Conservation (phyloP, 2,797 vertebrate genomes). For the Varecia variegata region DNA sequence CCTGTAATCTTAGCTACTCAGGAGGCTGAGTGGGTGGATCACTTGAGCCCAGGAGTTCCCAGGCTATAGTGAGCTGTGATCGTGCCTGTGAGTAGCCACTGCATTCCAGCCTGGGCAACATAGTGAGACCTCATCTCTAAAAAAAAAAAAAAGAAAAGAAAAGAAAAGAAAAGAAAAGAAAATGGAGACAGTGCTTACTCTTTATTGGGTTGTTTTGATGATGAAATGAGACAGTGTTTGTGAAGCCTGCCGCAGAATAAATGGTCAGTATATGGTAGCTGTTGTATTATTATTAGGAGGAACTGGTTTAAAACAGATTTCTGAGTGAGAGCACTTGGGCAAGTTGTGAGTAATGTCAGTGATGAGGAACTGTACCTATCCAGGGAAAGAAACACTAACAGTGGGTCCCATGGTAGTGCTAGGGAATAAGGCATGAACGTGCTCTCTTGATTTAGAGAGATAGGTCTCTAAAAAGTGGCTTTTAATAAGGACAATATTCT, state of each 20-base stretch:
- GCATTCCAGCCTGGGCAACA: neutral
- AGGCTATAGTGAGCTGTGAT: neutral
- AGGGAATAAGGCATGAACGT: neutral
- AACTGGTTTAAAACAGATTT: neutral
- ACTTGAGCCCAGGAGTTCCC: neutral
- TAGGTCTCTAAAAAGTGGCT: constrained; percentile 10
- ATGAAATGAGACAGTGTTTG: neutral
- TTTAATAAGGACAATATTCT: constrained; percentile 23
- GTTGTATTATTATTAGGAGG: neutral
- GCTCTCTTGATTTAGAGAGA: neutral
- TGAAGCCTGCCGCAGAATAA: neutral
- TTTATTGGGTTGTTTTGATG: neutral
- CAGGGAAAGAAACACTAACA: neutral
- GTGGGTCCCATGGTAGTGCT: neutral
- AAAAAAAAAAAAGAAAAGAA: neutral
- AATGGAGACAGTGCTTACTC: too few species aligned
- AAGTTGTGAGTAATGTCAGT: neutral
- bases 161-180: neutral
- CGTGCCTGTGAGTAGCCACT: neutral
- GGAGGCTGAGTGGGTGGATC: neutral
- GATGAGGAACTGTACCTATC: neutral
- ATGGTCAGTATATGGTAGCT: neutral
- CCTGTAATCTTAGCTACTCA: neutral
- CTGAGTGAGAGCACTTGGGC: neutral
- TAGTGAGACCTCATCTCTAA: neutral